A percentile compares a stretch with the other conserved stretches of the same genome.
phyloP scores from a whole-genome alignment of 2,797 vertebrate genomes.

The Lithobates sylvaticus region DNA sequence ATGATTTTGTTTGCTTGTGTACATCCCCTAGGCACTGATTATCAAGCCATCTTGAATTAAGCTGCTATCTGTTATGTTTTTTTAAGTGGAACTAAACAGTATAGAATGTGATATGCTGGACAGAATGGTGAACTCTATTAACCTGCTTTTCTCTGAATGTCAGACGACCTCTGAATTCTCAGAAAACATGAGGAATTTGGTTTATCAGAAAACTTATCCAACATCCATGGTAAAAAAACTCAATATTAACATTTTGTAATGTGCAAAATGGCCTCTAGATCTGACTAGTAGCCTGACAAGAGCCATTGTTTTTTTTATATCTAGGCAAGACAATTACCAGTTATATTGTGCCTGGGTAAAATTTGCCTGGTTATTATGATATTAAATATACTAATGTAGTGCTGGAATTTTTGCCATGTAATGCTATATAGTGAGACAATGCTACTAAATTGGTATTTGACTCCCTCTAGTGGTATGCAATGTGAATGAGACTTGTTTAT shows the following conservation, averaged over 20 bases:
- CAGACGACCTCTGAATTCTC: background rate
- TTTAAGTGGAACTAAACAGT: background rate
- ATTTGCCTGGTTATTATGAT: too few relatives aligned
- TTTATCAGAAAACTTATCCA: background rate
- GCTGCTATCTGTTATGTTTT: background rate
- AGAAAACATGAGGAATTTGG: slow-evolving; percentile 3
- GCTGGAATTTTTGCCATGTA: too few relatives aligned
- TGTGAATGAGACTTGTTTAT: too few relatives aligned
- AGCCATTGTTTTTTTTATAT: too few relatives aligned
- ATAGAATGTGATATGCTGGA: background rate
- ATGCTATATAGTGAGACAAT: too few relatives aligned
- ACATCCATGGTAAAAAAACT: background rate
- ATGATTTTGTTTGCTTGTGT: background rate
- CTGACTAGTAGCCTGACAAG: too few relatives aligned
- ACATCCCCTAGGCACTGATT: background rate
- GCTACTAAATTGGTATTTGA: too few relatives aligned
- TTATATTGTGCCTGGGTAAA: too few relatives aligned
- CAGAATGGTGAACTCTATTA: background rate
- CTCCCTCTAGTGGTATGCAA: too few relatives aligned
- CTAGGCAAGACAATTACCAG: too few relatives aligned
- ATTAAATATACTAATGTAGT: too few relatives aligned
- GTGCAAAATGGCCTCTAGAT: background rate
- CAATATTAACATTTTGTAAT: background rate
- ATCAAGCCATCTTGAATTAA: background rate
- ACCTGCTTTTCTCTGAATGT: background rate